A percentile compares a stretch with the other conserved stretches of the same genome.
These are phyloP conservation scores for Peromyscus nudipes DNA, from an alignment of 2,797 vertebrate species.

Conservation along the genomic window DNA sequence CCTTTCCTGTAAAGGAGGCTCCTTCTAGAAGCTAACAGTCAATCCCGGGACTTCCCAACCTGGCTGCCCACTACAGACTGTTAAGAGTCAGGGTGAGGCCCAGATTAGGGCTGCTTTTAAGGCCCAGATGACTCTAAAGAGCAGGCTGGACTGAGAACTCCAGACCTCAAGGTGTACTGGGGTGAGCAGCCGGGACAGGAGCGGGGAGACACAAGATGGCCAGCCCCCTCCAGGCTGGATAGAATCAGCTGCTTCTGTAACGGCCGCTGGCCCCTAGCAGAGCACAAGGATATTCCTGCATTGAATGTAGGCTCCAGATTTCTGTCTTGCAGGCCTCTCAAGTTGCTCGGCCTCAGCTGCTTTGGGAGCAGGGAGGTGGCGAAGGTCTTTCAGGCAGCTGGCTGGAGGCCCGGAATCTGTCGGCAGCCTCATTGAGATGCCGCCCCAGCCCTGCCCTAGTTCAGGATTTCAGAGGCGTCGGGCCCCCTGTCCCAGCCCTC, in stretches of 20 bases:
- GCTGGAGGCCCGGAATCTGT: constrained; percentile 86
- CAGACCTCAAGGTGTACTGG: too few species aligned
- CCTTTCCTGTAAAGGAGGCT: not conserved
- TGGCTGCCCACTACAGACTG: not conserved
- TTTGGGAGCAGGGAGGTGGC: not conserved
- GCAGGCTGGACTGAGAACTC: not conserved
- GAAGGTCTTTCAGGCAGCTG: constrained; percentile 82
- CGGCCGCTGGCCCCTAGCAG: not conserved
- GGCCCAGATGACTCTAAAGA: not conserved
- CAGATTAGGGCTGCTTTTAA: not conserved
- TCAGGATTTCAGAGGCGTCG: constrained; percentile 79
- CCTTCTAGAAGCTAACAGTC: not conserved
- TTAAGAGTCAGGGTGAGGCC: not conserved
- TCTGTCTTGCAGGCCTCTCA: not conserved
- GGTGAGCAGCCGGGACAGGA: not conserved
- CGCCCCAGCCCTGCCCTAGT: constrained; percentile 86
- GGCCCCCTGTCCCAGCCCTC: not conserved
- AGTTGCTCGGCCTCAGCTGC: not conserved
- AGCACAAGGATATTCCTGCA: not conserved
- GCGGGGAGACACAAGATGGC: not conserved
- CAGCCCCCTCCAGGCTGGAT: not conserved
- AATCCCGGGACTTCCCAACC: not conserved
- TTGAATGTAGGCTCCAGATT: not conserved
- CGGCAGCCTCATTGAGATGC: constrained; percentile 86
- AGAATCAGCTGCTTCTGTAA: not conserved